Percentiles rank a stretch among this genome's conserved stretches.
Conservation (phyloP, 2,888 invertebrate species). For the Euproctis similis region DNA sequence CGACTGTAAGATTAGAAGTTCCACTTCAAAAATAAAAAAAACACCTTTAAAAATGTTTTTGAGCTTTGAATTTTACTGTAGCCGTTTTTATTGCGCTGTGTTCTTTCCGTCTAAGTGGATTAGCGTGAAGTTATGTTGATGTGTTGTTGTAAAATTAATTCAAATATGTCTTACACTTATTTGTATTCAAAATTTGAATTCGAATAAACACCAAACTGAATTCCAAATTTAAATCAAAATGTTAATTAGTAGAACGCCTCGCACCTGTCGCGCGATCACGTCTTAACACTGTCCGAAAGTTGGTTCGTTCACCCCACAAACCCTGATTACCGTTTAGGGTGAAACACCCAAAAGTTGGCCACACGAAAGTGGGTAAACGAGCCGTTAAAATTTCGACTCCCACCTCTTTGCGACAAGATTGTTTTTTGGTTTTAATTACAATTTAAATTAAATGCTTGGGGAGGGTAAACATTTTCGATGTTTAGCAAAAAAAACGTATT, state of each 20-base stretch:
- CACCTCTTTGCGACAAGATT: constrained; percentile 22
- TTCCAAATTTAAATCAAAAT: constrained; percentile 29
- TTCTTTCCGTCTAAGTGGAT: too few relatives aligned
- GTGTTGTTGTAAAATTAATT: too few relatives aligned
- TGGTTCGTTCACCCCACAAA: constrained; percentile 27
- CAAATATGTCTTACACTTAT: background rate
- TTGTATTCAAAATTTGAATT: constrained; percentile 14
- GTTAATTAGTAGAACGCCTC: constrained; percentile 22
- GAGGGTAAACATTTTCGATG: constrained; percentile 12
- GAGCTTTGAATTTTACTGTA: too few relatives aligned
- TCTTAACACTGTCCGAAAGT: constrained; percentile 30
- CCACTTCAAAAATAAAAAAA: too few relatives aligned
- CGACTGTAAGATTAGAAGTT: too few relatives aligned
- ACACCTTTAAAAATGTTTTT: too few relatives aligned
- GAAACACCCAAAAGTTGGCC: constrained; percentile 31
- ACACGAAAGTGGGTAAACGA: constrained; percentile 33
- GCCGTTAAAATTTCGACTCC: constrained; percentile 33
- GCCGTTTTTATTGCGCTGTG: background rate
- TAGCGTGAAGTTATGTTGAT: too few relatives aligned
- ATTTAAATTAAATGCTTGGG: constrained; percentile 21
- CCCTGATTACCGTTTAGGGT: constrained; percentile 28
- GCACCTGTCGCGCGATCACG: constrained; percentile 38
- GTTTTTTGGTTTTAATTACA: constrained; percentile 26
- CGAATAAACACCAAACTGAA: constrained; percentile 22
- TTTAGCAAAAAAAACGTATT: background rate